Evolutionary conservation across 1,140 invertebrate genomes (phyloP), one percentile per base, ranked within the genome.

Genomic region (Drosophila fuyamai): DNA sequence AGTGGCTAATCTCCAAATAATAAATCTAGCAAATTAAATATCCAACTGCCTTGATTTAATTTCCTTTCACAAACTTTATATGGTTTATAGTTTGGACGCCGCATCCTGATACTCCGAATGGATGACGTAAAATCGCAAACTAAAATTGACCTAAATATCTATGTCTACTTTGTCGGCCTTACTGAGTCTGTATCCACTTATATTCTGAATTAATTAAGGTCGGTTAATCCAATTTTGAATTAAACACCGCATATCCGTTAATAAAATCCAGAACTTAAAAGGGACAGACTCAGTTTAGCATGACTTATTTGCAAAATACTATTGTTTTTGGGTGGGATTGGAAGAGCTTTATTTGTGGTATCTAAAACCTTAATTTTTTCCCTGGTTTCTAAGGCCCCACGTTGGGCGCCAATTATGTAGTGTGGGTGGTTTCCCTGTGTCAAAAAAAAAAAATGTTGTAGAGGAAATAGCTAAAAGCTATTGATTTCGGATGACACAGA

Each of bases 371-470:
- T 41, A 14, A 41, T 41, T 41, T 41, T 41, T 41, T 41, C n/a
- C n/a, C 13, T 40, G 14, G 29, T 41, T 27, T 29, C 23, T 35
- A 14, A 51, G 27, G 29, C 27, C 29, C 16, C 48, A 51, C 14
- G 48, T 51, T 51, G 48, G 48, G 27, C 48, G 48, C n/a, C 27
- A 51, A 35, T 51, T 51, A 51, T 51, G 48, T 51, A 35, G 16
- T 51, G 29, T 14, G 27, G 18, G 44, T 47, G 44, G 44, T 23
- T 47, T 47, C 16, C 44, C 44, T 47, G 44, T 23, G 44, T 23
- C 18, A 13, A 32, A 44, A 16, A n/a, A 27, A 41, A 8, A 41
- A 41, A 6, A 41, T 41, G 40, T 41, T 41, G n/a, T 41, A 41
- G 40, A 6, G 40, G 40, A 41, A 41, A 41, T 23, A 23, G 23